Percentiles rank a stretch among this genome's conserved stretches.
These are phyloP conservation scores for Orussus abietinus DNA, from an alignment of 1,140 invertebrate genomes.

Conservation along the genomic window DNA sequence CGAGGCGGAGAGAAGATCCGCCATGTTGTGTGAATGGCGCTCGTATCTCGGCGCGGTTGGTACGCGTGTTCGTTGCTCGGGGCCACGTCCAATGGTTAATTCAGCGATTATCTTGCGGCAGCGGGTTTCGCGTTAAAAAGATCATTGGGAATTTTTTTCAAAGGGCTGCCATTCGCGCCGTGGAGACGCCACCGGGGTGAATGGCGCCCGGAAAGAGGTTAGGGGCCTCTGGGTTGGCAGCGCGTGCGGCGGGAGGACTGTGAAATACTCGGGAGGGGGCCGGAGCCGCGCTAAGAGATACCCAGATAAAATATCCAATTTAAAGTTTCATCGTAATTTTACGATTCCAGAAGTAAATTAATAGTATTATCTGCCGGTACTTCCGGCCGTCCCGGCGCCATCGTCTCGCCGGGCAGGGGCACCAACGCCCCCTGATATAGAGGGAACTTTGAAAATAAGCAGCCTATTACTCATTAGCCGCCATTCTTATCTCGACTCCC, in stretches of 20 bases:
- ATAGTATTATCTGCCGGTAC: slow-evolving; percentile 42
- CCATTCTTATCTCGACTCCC: slow-evolving; percentile 14
- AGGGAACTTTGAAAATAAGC: slow-evolving; percentile 40
- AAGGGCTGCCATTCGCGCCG: slow-evolving; percentile 1
- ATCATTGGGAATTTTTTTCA: too few species aligned
- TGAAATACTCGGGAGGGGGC: slow-evolving; percentile 11
- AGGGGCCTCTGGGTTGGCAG: neutral
- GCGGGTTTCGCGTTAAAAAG: too few species aligned
- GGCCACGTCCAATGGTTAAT: too few species aligned
- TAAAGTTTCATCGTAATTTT: slow-evolving; percentile 52
- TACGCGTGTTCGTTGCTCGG: too few species aligned
- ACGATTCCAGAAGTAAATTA: slow-evolving; percentile 49
- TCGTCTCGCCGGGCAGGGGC: neutral
- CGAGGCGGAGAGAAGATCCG: too few species aligned
- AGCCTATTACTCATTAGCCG: slow-evolving; percentile 40
- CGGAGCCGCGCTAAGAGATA: slow-evolving; percentile 31
- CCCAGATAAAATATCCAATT: slow-evolving; percentile 51
- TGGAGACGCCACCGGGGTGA: neutral
- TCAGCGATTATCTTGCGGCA: too few species aligned
- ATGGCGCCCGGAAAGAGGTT: neutral
- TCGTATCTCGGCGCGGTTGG: too few species aligned
- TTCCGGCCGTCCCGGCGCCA: slow-evolving; percentile 13
- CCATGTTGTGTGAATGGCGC: too few species aligned
- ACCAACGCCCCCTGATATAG: slow-evolving; percentile 2
- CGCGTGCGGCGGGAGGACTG: neutral